Percentiles rank a stretch among this genome's conserved stretches.
These are phyloP conservation scores for Stigmatopora nigra DNA, from an alignment of 2,113 vertebrate species.

Conservation along the genomic window DNA sequence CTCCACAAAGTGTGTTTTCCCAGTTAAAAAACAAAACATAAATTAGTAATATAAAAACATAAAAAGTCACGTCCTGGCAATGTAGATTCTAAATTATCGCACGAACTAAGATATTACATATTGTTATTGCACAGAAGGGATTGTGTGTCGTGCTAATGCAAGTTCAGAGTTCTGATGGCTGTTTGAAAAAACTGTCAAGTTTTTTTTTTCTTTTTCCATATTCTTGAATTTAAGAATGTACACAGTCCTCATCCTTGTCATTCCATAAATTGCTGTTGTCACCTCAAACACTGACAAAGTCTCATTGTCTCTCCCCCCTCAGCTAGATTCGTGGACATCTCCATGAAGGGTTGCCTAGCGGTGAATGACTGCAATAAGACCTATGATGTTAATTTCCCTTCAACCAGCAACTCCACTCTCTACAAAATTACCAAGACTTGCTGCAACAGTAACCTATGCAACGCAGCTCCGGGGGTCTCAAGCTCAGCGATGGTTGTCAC, in stretches of 20 bases:
- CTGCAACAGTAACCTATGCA: slow-evolving; percentile 67
- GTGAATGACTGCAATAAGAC: slow-evolving; percentile 38
- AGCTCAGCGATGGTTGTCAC: slow-evolving; percentile 39
- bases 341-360: slow-evolving; percentile 58
- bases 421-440: slow-evolving; percentile 61
- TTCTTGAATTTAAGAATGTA: too few relatives aligned
- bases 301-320: not conserved
- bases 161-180: too few relatives aligned
- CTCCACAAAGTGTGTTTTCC: too few relatives aligned
- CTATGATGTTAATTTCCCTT: rapidly evolving
- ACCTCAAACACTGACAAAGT: not conserved
- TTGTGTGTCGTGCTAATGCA: too few relatives aligned
- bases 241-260: not conserved
- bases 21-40: too few relatives aligned
- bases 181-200: too few relatives aligned
- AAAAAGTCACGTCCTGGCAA: too few relatives aligned
- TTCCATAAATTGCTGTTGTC: not conserved
- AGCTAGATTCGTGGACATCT: slow-evolving; percentile 14
- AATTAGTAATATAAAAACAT: too few relatives aligned
- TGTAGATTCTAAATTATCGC: too few relatives aligned
- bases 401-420: not conserved
- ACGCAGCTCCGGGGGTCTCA: slow-evolving; percentile 38
- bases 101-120: too few relatives aligned
- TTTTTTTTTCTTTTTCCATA: not conserved
- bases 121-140: too few relatives aligned